phyloP scores from a whole-genome alignment of 2,113 vertebrate genomes.

The Lasiurus borealis region DNA sequence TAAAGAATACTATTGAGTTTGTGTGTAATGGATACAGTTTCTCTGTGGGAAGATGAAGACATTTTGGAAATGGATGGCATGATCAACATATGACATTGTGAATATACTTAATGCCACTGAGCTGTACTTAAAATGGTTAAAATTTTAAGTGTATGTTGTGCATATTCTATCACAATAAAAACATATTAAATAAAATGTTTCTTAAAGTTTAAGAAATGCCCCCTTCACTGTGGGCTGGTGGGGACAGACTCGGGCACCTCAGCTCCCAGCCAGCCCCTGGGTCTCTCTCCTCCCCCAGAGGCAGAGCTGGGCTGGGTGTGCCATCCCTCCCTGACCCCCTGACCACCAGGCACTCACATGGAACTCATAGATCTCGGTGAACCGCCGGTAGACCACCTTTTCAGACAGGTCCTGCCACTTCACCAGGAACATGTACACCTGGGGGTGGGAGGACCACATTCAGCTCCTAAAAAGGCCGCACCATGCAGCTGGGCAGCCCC shows the following conservation, averaged over 20 bases:
- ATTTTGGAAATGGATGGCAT: not conserved
- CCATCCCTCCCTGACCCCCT: fast-evolving
- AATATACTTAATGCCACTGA: not conserved
- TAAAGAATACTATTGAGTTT: not conserved
- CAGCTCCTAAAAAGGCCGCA: not conserved
- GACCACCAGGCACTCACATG: conserved; percentile 90
- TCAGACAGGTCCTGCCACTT: conserved; percentile 97
- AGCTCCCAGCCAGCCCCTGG: no score
- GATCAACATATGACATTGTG: fast-evolving
- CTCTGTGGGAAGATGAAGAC: not conserved
- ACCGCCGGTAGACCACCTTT: conserved; percentile 94
- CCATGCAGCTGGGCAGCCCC: not conserved
- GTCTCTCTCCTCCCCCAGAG: not conserved
- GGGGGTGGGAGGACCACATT: not conserved
- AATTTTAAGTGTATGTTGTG: not conserved
- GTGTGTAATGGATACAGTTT: not conserved
- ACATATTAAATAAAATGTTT: not conserved
- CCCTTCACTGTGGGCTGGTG: not conserved
- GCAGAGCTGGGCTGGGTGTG: not conserved
- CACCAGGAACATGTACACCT: conserved; percentile 98
- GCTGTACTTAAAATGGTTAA: not conserved
- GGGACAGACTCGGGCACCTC: no score
- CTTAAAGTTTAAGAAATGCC: not conserved
- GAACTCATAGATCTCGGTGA: conserved; percentile 95
- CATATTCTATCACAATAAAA: not conserved